Percentiles rank a stretch among this genome's conserved stretches.
Conservation (phyloP, 2,797 vertebrate species). For the Neomorphus geoffroyi region DNA sequence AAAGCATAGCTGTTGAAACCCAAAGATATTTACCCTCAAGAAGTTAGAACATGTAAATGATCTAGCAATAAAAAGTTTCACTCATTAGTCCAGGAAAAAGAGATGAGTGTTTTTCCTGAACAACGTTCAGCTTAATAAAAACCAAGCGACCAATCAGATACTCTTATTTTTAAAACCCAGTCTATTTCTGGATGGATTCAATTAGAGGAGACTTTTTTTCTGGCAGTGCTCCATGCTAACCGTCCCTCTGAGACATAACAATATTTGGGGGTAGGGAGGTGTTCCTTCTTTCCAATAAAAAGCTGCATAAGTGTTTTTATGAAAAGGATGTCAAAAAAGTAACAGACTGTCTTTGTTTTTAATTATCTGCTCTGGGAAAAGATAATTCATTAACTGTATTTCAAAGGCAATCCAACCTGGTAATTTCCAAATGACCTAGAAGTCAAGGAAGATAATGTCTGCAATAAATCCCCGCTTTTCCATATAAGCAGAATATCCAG, state of each 20-base stretch:
- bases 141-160: background rate
- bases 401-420: background rate
- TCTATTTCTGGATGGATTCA: background rate
- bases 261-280: accelerated
- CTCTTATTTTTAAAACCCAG: background rate
- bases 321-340: background rate
- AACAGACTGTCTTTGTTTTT: background rate
- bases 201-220: background rate
- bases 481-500: background rate
- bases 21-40: background rate
- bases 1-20: background rate
- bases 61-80: background rate
- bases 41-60: background rate
- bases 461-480: background rate
- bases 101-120: background rate
- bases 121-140: background rate
- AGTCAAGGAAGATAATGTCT: background rate
- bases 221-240: background rate
- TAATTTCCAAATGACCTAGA: background rate
- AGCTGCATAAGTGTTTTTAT: background rate
- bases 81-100: background rate
- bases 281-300: background rate
- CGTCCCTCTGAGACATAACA: background rate
- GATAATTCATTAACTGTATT: background rate
- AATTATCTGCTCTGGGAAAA: background rate